These are phyloP conservation scores for Olivierus martensii DNA, from an alignment of 1,140 invertebrate species.

Conservation along the genomic window DNA sequence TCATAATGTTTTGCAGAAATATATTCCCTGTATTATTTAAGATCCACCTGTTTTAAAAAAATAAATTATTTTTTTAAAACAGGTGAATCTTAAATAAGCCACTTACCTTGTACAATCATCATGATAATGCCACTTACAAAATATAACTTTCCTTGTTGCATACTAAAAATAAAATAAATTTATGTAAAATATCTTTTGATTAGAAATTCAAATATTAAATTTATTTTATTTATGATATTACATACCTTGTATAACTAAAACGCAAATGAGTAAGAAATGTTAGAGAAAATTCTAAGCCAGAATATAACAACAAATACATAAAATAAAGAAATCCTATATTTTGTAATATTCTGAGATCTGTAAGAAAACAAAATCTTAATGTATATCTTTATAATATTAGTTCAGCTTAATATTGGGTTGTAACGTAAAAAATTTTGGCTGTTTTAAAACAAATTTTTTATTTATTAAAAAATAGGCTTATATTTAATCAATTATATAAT, in stretches of 20 bases:
- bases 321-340: slow-evolving; percentile 78
- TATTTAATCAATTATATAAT: too few species aligned
- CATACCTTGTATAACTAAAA: slow-evolving; percentile 61
- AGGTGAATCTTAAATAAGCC: too few species aligned
- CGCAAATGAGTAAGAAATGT: slow-evolving; percentile 91
- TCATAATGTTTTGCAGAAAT: too few species aligned
- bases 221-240: not conserved
- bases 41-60: too few species aligned
- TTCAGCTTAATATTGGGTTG: too few species aligned
- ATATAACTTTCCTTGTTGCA: slow-evolving; percentile 98
- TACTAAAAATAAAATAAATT: slow-evolving; percentile 38
- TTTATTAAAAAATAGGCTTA: too few species aligned
- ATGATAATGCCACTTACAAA: slow-evolving; percentile 83
- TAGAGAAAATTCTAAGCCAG: slow-evolving; percentile 92
- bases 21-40: too few species aligned
- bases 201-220: not conserved
- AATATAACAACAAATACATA: slow-evolving; percentile 90
- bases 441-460: too few species aligned
- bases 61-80: too few species aligned
- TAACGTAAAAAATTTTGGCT: too few species aligned
- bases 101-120: slow-evolving; percentile 71
- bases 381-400: too few species aligned
- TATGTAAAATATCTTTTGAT: slow-evolving; percentile 2
- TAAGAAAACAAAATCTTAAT: too few species aligned
- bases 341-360: slow-evolving; percentile 49